Evolutionary conservation across 2,888 invertebrate genomes (phyloP).

Genomic region (Dorcus parallelipipedus): DNA sequence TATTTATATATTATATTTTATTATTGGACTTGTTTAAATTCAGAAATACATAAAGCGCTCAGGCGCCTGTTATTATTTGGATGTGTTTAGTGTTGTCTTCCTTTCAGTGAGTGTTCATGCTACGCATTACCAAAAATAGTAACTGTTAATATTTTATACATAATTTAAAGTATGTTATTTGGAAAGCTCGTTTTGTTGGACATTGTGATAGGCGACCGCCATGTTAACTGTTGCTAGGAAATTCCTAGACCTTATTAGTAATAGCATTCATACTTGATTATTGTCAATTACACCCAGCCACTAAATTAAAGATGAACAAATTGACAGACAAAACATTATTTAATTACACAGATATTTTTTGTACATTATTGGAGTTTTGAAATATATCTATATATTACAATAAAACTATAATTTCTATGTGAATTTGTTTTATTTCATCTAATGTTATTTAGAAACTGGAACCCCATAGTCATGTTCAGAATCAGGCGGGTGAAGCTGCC

Average conservation of each 20-base stretch:
- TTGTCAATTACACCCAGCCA: conserved; percentile 52
- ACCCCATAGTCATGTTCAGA: not conserved
- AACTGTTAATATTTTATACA: conserved; percentile 54
- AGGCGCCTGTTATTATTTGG: conserved; percentile 31
- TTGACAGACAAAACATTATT: conserved; percentile 60
- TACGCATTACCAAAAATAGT: conserved; percentile 52
- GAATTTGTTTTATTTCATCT: conserved; percentile 15
- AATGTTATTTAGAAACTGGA: not conserved
- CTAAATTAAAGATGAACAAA: conserved; percentile 48
- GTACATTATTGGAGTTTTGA: conserved; percentile 71
- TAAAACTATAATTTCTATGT: conserved; percentile 41
- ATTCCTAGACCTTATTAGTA: conserved; percentile 47
- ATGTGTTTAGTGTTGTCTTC: conserved; percentile 50
- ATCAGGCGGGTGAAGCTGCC: not conserved
- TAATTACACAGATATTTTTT: conserved; percentile 69
- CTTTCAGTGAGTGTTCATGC: conserved; percentile 49
- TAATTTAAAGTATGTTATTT: conserved; percentile 53
- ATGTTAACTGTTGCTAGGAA: conserved; percentile 51
- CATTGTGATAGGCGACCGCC: conserved; percentile 52
- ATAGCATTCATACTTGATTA: conserved; percentile 50
- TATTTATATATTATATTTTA: conserved; percentile 55
- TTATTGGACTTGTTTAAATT: conserved; percentile 45
- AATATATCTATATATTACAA: conserved; percentile 58
- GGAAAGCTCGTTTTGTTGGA: conserved; percentile 51
- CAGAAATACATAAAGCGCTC: conserved; percentile 26